Percentiles rank a stretch among this genome's conserved stretches.
phyloP scores from a whole-genome alignment of 2,113 vertebrate genomes.

The Rhinolophus sinicus region DNA sequence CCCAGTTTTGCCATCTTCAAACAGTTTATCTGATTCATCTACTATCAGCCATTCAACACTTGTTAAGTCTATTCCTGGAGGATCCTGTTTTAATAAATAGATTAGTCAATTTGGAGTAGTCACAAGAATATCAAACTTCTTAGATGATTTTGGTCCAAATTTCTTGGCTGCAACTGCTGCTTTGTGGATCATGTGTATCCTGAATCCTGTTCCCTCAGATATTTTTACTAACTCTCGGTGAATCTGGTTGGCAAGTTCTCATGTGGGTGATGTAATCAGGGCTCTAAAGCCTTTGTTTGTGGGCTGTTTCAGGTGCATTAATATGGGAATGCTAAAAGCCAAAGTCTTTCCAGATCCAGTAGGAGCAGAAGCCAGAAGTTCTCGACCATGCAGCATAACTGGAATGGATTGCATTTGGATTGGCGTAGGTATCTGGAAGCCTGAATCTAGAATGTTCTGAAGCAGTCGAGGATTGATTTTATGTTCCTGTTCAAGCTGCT shows the following conservation, averaged over 20 bases:
- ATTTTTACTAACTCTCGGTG: slow-evolving; percentile 94
- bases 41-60: slow-evolving; percentile 98
- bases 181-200: slow-evolving; percentile 96
- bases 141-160: slow-evolving; percentile 93
- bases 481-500: slow-evolving; percentile 93
- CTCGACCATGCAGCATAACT: slow-evolving; percentile 95
- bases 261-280: slow-evolving; percentile 94
- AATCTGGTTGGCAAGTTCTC: slow-evolving; percentile 97
- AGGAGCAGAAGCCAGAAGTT: slow-evolving; percentile 96
- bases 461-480: slow-evolving; percentile 89
- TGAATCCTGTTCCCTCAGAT: slow-evolving; percentile 94
- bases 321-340: slow-evolving; percentile 95
- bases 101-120: slow-evolving; percentile 97
- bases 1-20: slow-evolving; percentile 94
- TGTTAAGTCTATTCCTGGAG: slow-evolving; percentile 94
- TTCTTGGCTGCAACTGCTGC: slow-evolving; percentile 93
- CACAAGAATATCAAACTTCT: slow-evolving; percentile 96
- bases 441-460: slow-evolving; percentile 91
- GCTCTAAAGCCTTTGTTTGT: slow-evolving; percentile 95
- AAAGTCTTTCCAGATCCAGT: slow-evolving; percentile 98
- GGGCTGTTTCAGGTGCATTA: slow-evolving; percentile 92
- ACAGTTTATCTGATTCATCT: slow-evolving; percentile 98
- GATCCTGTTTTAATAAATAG: slow-evolving; percentile 95
- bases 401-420: slow-evolving; percentile 99
- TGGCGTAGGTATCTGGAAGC: slow-evolving; percentile 90